A percentile compares a stretch with the other conserved stretches of the same genome.
Evolutionary conservation across 1,140 invertebrate species (phyloP).

Genomic region (Acromyrmex heyeri): DNA sequence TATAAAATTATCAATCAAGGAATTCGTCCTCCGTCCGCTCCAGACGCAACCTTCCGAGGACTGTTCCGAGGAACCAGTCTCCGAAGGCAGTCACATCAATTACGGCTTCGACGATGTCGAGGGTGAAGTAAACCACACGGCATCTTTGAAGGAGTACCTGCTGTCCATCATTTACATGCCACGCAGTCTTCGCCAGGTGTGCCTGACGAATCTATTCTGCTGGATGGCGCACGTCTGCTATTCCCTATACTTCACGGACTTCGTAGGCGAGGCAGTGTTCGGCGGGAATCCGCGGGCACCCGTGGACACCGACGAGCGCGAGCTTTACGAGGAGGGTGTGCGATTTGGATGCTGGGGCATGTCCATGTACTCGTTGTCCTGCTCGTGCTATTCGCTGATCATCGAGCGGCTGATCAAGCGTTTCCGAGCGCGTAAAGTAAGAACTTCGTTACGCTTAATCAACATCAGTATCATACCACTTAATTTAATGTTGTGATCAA

Average conservation of each 20-base stretch:
- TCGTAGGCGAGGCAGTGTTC: conserved; percentile 98
- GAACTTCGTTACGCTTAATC: not conserved
- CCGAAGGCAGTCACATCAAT: conserved; percentile 50
- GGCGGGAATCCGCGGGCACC: conserved; percentile 95
- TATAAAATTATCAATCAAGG: conserved; percentile 69
- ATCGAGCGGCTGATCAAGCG: conserved; percentile 95
- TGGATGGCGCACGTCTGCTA: conserved; percentile 99
- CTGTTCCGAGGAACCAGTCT: conserved; percentile 70
- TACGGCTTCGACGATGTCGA: conserved; percentile 52
- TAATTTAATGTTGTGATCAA: not conserved
- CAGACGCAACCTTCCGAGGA: conserved; percentile 64
- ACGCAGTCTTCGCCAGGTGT: conserved; percentile 93
- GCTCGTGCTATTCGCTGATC: conserved; percentile 95
- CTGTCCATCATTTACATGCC: conserved; percentile 97
- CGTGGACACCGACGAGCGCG: conserved; percentile 88
- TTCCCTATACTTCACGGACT: conserved; percentile 98
- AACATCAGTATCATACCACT: not conserved
- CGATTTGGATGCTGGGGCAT: conserved; percentile 98
- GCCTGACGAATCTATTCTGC: conserved; percentile 97
- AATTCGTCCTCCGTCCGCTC: conserved; percentile 78
- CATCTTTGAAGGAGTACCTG: conserved; percentile 92
- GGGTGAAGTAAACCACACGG: conserved; percentile 80
- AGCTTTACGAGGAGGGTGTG: conserved; percentile 95
- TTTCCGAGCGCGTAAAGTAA: conserved; percentile 84
- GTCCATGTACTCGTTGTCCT: conserved; percentile 98